These are phyloP conservation scores for Chrysotoxum bicinctum DNA, from an alignment of 2,888 invertebrate species.

Conservation along the genomic window DNA sequence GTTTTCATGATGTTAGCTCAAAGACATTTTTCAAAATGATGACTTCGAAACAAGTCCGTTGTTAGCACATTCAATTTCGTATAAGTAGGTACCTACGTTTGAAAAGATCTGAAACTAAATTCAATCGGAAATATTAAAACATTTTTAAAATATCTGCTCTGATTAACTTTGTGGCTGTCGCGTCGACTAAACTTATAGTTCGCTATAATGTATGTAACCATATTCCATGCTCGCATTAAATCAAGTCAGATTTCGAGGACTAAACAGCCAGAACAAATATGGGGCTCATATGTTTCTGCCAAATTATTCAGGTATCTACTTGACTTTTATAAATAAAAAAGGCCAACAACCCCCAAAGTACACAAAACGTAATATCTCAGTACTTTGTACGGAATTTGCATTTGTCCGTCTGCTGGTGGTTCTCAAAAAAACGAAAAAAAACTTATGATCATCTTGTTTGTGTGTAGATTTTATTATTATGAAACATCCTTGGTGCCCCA, in stretches of 20 bases:
- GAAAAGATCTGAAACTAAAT: too few species aligned
- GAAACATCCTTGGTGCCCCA: conserved; percentile 44
- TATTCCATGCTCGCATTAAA: neutral
- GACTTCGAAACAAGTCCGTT: too few species aligned
- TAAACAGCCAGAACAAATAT: neutral
- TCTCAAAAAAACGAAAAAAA: neutral
- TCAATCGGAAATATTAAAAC: too few species aligned
- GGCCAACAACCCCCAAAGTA: conserved; percentile 32
- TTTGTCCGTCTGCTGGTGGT: neutral
- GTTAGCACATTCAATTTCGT: too few species aligned
- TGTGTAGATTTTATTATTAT: conserved; percentile 54
- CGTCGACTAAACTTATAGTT: too few species aligned
- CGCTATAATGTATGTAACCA: neutral
- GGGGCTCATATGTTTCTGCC: neutral
- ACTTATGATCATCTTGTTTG: conserved; percentile 18
- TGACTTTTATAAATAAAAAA: conserved; percentile 23
- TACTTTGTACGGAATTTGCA: conserved; percentile 22
- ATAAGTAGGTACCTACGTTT: too few species aligned
- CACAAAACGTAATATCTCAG: conserved; percentile 10
- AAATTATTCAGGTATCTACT: conserved; percentile 15
- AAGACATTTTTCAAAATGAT: too few species aligned
- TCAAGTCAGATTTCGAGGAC: neutral
- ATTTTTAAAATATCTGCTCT: too few species aligned
- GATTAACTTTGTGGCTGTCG: too few species aligned
- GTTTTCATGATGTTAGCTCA: too few species aligned